Evolutionary conservation across 2,113 vertebrate genomes (phyloP).

Genomic region (Hippocampus abdominalis): DNA sequence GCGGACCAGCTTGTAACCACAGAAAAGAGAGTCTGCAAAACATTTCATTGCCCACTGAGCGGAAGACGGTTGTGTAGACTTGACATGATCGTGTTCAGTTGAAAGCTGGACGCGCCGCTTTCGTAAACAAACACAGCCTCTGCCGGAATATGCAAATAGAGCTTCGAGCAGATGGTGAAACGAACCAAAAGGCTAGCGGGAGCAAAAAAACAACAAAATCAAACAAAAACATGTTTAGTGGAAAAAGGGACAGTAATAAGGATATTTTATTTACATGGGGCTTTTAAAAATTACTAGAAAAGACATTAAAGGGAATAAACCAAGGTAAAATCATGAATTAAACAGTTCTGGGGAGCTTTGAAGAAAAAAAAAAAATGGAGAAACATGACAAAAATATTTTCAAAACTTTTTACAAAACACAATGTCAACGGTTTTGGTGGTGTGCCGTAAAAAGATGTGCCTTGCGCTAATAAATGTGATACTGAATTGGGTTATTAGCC

Average conservation of each 20-base stretch:
- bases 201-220: neutral
- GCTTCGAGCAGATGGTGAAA: conserved; percentile 52
- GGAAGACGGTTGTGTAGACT: neutral
- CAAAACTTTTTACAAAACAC: neutral
- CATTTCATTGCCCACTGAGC: conserved; percentile 7
- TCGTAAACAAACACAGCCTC: conserved; percentile 43
- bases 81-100: conserved; percentile 5
- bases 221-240: conserved; percentile 41
- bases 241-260: neutral
- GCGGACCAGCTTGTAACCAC: conserved; percentile 3
- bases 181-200: conserved; percentile 16
- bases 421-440: no score
- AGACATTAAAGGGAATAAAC: neutral
- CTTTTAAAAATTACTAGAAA: neutral
- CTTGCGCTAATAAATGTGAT: neutral
- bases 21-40: conserved; percentile 5
- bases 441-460: no score
- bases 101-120: conserved; percentile 24
- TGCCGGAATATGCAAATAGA: conserved; percentile 44
- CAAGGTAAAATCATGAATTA: no score
- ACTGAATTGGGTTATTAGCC: neutral
- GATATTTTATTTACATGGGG: neutral
- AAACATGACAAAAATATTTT: neutral
- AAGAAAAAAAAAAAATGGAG: neutral
- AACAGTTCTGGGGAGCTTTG: neutral